Percentiles rank a stretch among this genome's conserved stretches.
Conservation (phyloP, 1,140 invertebrate species). For the Hycleus cichorii region DNA sequence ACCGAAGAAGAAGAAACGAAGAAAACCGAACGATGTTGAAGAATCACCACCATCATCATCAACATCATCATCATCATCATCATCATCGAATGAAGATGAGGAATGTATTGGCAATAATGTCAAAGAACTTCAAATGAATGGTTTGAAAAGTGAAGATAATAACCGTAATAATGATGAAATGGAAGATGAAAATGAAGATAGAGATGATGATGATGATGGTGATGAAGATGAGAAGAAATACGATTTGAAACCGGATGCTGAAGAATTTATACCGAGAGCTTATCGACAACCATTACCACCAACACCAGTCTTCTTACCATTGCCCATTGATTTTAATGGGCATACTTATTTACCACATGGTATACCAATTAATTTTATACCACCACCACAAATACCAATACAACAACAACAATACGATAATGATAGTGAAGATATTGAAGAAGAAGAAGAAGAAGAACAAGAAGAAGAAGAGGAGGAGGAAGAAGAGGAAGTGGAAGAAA, state of each 20-base stretch:
- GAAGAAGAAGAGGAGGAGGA: slow-evolving; percentile 7
- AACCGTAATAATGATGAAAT: neutral
- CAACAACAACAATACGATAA: slow-evolving; percentile 13
- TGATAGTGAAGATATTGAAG: neutral
- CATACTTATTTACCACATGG: slow-evolving; percentile 30
- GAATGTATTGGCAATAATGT: too few relatives aligned
- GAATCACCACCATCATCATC: neutral
- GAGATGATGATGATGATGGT: neutral
- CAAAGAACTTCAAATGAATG: neutral
- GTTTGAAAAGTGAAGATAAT: neutral
- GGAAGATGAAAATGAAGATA: slow-evolving; percentile 3
- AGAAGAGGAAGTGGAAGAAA: slow-evolving; percentile 10
- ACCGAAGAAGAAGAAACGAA: slow-evolving; percentile 6
- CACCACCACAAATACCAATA: slow-evolving; percentile 17
- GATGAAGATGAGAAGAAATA: slow-evolving; percentile 16
- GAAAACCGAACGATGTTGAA: neutral
- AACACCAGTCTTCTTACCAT: slow-evolving; percentile 30
- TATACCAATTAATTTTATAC: slow-evolving; percentile 31
- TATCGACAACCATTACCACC: slow-evolving; percentile 16
- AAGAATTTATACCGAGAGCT: slow-evolving; percentile 37
- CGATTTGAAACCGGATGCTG: slow-evolving; percentile 37
- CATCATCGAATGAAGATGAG: too few relatives aligned
- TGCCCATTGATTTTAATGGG: slow-evolving; percentile 25
- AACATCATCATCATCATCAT: too few relatives aligned
- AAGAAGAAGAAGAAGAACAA: slow-evolving; percentile 1